Percentiles rank a stretch among this genome's conserved stretches.
Evolutionary conservation across 2,797 vertebrate genomes (phyloP).

Genomic region (Acipenser ruthenus): DNA sequence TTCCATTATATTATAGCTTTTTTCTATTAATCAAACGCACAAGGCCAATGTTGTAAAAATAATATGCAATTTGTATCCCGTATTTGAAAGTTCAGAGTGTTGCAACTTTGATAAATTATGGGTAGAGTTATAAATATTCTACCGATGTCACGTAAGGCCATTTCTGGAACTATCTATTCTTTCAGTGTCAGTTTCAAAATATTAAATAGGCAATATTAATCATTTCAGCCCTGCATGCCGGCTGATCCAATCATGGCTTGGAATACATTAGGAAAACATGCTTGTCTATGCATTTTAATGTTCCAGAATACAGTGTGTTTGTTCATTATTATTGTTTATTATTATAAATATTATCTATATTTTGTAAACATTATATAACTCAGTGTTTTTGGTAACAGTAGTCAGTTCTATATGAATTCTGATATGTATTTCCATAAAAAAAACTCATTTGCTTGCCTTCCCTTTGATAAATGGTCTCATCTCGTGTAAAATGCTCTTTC

Average conservation of each 20-base stretch:
- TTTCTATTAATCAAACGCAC: slow-evolving; percentile 30
- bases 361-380: too few relatives aligned
- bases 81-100: slow-evolving; percentile 31
- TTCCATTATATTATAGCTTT: slow-evolving; percentile 19
- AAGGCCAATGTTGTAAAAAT: slow-evolving; percentile 26
- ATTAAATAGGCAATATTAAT: slow-evolving; percentile 46
- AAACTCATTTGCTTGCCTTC: too few relatives aligned
- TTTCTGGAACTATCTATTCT: slow-evolving; percentile 44
- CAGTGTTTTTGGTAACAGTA: too few relatives aligned
- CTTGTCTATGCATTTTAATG: slow-evolving; percentile 21
- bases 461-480: too few relatives aligned
- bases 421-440: too few relatives aligned
- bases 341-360: too few relatives aligned
- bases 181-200: slow-evolving; percentile 44
- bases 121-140: slow-evolving; percentile 37
- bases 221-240: slow-evolving; percentile 31
- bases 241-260: slow-evolving; percentile 21
- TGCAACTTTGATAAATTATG: slow-evolving; percentile 50
- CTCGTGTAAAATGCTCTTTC: too few relatives aligned
- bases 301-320: too few relatives aligned
- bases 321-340: too few relatives aligned
- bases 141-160: slow-evolving; percentile 37
- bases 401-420: too few relatives aligned
- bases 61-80: slow-evolving; percentile 24
- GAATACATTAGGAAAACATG: slow-evolving; percentile 22